Evolutionary conservation across 2,113 vertebrate genomes (phyloP).

Genomic region (Tyrannus savana): DNA sequence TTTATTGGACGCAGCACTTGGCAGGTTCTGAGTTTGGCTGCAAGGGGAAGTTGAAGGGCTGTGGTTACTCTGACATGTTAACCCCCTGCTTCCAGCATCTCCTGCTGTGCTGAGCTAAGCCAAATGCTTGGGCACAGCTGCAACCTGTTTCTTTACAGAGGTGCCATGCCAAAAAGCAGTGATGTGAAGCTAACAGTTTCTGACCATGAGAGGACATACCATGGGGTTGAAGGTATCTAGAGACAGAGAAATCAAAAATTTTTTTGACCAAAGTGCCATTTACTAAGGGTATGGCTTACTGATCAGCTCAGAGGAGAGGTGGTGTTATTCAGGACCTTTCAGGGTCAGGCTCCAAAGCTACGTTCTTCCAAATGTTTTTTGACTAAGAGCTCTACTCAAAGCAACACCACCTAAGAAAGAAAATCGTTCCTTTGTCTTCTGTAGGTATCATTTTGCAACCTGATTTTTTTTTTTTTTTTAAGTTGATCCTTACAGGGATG

Average conservation of each 20-base stretch:
- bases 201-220: neutral
- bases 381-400: neutral
- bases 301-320: neutral
- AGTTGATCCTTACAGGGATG: neutral
- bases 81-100: conserved; percentile 44
- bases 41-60: conserved; percentile 12
- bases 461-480: neutral
- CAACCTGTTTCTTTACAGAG: neutral
- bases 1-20: conserved; percentile 56
- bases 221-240: neutral
- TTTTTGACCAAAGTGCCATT: neutral
- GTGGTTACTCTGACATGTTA: conserved; percentile 22
- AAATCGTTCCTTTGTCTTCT: neutral
- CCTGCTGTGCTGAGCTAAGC: neutral
- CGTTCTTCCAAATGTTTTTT: neutral
- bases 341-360: neutral
- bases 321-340: neutral
- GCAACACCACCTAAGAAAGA: neutral
- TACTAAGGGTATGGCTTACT: neutral
- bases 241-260: neutral
- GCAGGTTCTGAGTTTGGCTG: conserved; percentile 44
- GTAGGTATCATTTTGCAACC: neutral
- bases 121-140: neutral
- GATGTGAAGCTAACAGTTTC: neutral
- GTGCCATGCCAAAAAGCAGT: neutral